These are phyloP conservation scores for Nomada hirtipes DNA, from an alignment of 2,888 invertebrate genomes.

Conservation along the genomic window DNA sequence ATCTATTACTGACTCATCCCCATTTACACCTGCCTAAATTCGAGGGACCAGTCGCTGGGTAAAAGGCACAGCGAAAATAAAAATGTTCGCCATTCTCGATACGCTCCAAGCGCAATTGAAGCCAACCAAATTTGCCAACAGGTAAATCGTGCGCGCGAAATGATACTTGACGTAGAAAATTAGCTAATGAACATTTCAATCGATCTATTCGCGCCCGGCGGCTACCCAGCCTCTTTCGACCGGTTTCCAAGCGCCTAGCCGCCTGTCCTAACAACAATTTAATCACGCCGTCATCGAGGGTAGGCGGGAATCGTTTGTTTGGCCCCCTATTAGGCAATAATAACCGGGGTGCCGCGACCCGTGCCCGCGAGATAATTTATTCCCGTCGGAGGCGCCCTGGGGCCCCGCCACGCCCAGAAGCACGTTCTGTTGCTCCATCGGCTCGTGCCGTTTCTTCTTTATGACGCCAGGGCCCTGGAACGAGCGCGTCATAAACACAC, in stretches of 20 bases:
- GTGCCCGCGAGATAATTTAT: constrained; percentile 79
- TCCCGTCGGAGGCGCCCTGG: constrained; percentile 80
- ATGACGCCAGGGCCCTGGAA: constrained; percentile 80
- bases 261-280: constrained; percentile 69
- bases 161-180: too few relatives aligned
- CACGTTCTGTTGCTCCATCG: constrained; percentile 63
- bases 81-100: too few relatives aligned
- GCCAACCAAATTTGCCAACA: too few relatives aligned
- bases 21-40: too few relatives aligned
- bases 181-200: background rate
- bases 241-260: constrained; percentile 30
- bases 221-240: constrained; percentile 19
- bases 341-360: constrained; percentile 78
- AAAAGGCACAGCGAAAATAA: too few relatives aligned
- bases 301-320: constrained; percentile 82
- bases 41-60: too few relatives aligned
- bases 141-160: too few relatives aligned
- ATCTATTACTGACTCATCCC: too few relatives aligned
- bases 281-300: constrained; percentile 77
- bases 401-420: constrained; percentile 82
- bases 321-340: constrained; percentile 82
- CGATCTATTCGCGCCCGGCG: background rate
- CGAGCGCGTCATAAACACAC: constrained; percentile 82
- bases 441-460: constrained; percentile 79
- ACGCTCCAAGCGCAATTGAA: too few relatives aligned